Evolutionary conservation across 2,888 invertebrate genomes (phyloP), one percentile per base, ranked within the genome.

Genomic region (Coenonympha glycerion): DNA sequence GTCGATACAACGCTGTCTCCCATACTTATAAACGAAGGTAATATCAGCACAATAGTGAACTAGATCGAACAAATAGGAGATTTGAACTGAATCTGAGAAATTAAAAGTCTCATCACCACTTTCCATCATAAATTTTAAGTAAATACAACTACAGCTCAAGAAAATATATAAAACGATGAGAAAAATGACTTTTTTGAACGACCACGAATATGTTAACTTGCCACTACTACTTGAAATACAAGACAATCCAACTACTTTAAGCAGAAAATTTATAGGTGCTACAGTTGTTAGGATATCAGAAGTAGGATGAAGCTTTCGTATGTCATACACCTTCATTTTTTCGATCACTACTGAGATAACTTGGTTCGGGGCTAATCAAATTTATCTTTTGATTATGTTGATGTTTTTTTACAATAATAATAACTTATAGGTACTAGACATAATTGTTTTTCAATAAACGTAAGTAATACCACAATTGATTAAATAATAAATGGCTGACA

Each of bases 21-120:
- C 30, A 13, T 31, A 21, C 42, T 31, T 42, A 21, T 42, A 31
- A 13, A 42, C 42, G 28, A 30, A 31, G 31, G 8, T 3, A 1
- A 42, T n/a, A 31, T 42, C 42, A 13, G 6, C 28, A 9, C 3
- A 21, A 11, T 42, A 42, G 31, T 42, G 42, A 19, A 42, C 9
- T 6, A 28, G 19, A 21, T 30, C 42, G 13, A 31, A 42, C 2
- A 42, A 11, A 11, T 31, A 42, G 4, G 13, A 30, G 9, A 42
- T 19, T 30, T 42, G 42, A 13, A 42, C 9, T 4, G 42, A 42
- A 30, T 42, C 42, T 19, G 13, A 21, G 11, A 42, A 42, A 8
- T 6, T 11, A 18, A 42, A 42, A 3, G 30, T 30, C 11, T 19
- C 41, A 19, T 19, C 11, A n/a, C 42, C 8, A 6, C 3, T 28